Base-by-base conservation (phyloP, 2,888 invertebrate genomes). In the Caenorhabditis uteleia region DNA sequence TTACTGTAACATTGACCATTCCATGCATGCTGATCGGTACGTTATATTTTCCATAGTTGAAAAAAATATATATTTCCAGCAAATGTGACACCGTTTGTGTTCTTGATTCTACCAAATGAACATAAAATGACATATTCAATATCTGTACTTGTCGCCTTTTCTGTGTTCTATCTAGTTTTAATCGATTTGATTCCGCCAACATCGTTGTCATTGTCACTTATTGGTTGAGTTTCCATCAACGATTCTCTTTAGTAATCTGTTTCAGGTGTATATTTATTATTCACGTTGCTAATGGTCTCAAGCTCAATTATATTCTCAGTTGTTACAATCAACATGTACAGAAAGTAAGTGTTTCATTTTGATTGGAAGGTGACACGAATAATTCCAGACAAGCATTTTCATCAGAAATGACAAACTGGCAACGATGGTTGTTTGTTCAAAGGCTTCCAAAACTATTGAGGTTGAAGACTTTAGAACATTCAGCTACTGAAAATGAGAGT, bases 181-280 rank as follows among this genome's bases (percentile, higher is more conserved):
- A 94, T 95, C 77, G 95, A 95, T 87, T 94, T 95, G 84, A 95
- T 95, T 84, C 95, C 95, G 40, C 95, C 95, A 46, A 95, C 95
- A 57, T 94, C 94, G 26, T 87, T 95, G 82, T 95, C 95, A 8
- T 45, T 95, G 77, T 95, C 95, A 59, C 88, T 95, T 53, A 88
- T 95, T 77, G 95, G 95, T 79, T 25, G 42, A 34, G 16, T 21
- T 20, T 29, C 12, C 3, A 26, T 38, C 5, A 3, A 25, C 18
- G 8, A 12, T 38, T 44, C 10, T 33, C 33, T 10, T 20, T 34
- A 26, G 27, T 38, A 33, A 8, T 18, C 12, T n/a, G 8, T 42
- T 70, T 31, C 57, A 74, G 74, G 74, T 14, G 95, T 93, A 87
- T 94, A 95, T 86, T 89, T 95, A 78, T 92, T 95, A 85, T 95